Evolutionary conservation across 1,140 invertebrate genomes (phyloP).

Genomic region (Lordiphosa collinella): DNA sequence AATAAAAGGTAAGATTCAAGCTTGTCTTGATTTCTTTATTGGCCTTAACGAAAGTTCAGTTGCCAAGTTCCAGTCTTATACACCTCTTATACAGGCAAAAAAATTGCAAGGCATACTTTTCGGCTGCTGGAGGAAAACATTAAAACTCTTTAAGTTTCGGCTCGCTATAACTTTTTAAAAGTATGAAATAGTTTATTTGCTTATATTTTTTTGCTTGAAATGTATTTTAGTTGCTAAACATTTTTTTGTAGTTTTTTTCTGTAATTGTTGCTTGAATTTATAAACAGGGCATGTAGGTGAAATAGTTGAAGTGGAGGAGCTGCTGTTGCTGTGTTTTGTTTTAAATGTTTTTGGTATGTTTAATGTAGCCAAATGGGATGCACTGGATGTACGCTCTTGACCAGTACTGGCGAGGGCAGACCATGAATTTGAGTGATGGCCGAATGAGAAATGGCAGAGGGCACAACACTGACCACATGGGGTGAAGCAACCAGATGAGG

Average conservation of each 20-base stretch:
- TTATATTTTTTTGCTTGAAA: constrained; percentile 65
- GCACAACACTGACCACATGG: constrained; percentile 53
- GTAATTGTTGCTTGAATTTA: constrained; percentile 37
- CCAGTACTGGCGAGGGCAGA: constrained; percentile 39
- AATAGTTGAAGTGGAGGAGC: constrained; percentile 6
- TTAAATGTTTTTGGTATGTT: not conserved
- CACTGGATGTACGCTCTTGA: constrained; percentile 47
- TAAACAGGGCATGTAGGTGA: constrained; percentile 54
- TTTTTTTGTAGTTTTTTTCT: constrained; percentile 54
- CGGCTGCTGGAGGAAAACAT: constrained; percentile 6
- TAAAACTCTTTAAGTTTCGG: constrained; percentile 16
- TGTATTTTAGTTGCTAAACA: constrained; percentile 50
- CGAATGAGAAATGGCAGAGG: constrained; percentile 51
- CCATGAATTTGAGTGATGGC: constrained; percentile 59
- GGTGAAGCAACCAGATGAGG: constrained; percentile 32
- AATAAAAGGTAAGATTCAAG: too few relatives aligned
- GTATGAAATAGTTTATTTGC: constrained; percentile 14
- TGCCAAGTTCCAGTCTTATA: constrained; percentile 2
- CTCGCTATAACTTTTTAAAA: constrained; percentile 28
- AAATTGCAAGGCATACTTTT: constrained; percentile 26
- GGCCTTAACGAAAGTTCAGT: too few relatives aligned
- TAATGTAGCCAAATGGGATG: constrained; percentile 42
- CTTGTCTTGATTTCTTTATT: too few relatives aligned
- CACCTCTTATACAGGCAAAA: constrained; percentile 10
- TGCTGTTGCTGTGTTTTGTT: constrained; percentile 4